Percentiles rank a stretch among this genome's conserved stretches.
These are phyloP conservation scores for Apodemia hepburni DNA, from an alignment of 2,888 invertebrate species.

Conservation along the genomic window DNA sequence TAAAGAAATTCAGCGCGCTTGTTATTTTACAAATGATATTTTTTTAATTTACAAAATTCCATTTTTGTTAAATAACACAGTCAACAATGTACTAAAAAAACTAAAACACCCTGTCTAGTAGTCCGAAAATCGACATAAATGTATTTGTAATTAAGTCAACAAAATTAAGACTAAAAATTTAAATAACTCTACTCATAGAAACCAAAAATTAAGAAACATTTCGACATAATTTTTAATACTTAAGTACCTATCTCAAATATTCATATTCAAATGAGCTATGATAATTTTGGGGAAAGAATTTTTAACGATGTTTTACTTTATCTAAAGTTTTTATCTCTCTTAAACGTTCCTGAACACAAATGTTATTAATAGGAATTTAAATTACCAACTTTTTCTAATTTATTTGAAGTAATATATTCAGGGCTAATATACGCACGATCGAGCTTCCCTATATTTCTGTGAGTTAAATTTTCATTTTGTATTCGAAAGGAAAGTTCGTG, in stretches of 20 bases:
- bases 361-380: slow-evolving; percentile 4
- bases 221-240: background rate
- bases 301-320: slow-evolving; percentile 12
- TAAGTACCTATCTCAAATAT: slow-evolving; percentile 7
- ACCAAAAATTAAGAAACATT: background rate
- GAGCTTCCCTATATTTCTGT: too few species aligned
- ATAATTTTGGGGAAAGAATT: slow-evolving; percentile 7
- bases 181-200: background rate
- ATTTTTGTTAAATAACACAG: too few species aligned
- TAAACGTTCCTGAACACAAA: background rate
- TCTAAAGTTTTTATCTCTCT: slow-evolving; percentile 7
- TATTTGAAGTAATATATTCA: too few species aligned
- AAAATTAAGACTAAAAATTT: background rate
- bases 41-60: too few species aligned
- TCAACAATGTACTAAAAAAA: too few species aligned
- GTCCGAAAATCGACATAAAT: too few species aligned
- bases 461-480: too few species aligned
- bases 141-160: background rate
- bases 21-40: too few species aligned
- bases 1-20: too few species aligned
- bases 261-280: slow-evolving; percentile 13
- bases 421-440: too few species aligned
- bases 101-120: too few species aligned
- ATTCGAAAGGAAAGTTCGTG: too few species aligned
- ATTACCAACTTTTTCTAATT: slow-evolving; percentile 2